Base-by-base conservation (phyloP, 2,888 invertebrate species). In the Heliconius sara region DNA sequence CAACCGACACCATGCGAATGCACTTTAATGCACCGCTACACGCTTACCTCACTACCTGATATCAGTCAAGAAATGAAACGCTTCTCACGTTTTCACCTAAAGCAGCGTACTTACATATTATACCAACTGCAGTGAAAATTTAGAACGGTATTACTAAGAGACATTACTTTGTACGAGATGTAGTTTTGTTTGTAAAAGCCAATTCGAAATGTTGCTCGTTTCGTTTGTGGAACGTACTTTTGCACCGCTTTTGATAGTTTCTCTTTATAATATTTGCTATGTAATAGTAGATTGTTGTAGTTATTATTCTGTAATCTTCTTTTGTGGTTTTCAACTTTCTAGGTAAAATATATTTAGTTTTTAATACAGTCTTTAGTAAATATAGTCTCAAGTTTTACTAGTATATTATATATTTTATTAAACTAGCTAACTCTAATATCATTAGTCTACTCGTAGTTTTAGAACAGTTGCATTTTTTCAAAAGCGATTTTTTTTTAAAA, bases 1-100 rank as follows among this genome's bases (percentile, higher is more conserved):
- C 34, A 34, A 34, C 34, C 34, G 34, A 34, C 34, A 0, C 5
- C 66, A 12, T 12, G 43, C 13, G 43, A 43, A 43, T 43, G 66
- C 66, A 34, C 34, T 34, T 34, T 34, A 34, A 34, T 34, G 4
- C 4, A 4, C 34, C 34, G 5, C 6, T 77, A 72, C 39, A 75
- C 79, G 72, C 79, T 81, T 76, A 79, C 81, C 81, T 79, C 73
- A 74, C 79, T 77, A 77, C 70, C 73, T 78, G 79, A 71, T 83
- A 83, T 80, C 77, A 78, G 81, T 67, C 70, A 71, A 79, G 80
- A 83, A 80, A 81, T 83, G 78, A 78, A 81, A 83, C 79, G 79
- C 81, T 78, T 65, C 80, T 81, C 83, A 83, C 83, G 83, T 83
- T 80, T 80, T 16, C 16, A 47, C 16, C 43, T 43, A 43, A 10